Evolutionary conservation across 2,888 invertebrate species (phyloP).

Genomic region (Lepidocyrtinus sp.): DNA sequence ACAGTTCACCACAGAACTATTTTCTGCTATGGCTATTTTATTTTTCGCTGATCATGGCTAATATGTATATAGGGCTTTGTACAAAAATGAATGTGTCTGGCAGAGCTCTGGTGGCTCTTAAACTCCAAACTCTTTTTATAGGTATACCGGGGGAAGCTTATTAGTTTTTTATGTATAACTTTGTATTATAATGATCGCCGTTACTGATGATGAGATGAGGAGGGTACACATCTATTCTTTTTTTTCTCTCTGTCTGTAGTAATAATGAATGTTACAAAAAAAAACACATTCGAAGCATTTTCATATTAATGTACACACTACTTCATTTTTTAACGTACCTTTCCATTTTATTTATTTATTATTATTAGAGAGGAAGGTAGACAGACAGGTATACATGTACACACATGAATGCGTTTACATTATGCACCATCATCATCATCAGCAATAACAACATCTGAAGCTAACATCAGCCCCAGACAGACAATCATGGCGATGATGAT

Average conservation of each 20-base stretch:
- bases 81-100: background rate
- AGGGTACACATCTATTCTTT: background rate
- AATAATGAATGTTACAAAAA: background rate
- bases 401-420: conserved; percentile 55
- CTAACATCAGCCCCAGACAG: conserved; percentile 26
- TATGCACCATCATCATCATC: conserved; percentile 49
- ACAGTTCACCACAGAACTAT: background rate
- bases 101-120: too few relatives aligned
- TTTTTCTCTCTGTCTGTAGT: background rate
- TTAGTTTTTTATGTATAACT: background rate
- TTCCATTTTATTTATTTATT: background rate
- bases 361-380: conserved; percentile 19
- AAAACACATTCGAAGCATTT: background rate
- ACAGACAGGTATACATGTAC: conserved; percentile 47
- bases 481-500: background rate
- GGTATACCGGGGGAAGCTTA: background rate
- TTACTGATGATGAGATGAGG: background rate
- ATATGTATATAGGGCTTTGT: background rate
- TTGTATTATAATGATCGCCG: background rate
- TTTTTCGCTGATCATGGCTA: background rate
- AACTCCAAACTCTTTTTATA: background rate
- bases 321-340: background rate
- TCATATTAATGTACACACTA: background rate
- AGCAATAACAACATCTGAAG: background rate
- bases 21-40: background rate